These are phyloP conservation scores for Ceraclea dissimilis DNA, from an alignment of 2,888 invertebrate species.

Conservation along the genomic window DNA sequence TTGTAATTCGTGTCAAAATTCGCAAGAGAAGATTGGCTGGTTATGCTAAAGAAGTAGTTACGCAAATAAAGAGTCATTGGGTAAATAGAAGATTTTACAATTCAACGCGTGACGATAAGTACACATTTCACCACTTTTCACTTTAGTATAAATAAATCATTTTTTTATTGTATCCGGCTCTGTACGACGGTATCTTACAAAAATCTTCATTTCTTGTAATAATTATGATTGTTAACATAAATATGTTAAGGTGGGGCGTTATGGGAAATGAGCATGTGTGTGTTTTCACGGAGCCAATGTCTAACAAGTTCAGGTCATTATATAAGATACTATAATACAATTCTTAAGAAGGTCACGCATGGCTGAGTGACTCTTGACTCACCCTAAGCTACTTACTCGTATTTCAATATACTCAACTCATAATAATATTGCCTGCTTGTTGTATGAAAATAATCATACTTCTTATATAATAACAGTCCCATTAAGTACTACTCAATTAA, in stretches of 20 bases:
- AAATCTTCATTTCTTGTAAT: slow-evolving; percentile 1
- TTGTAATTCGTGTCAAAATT: too few species aligned
- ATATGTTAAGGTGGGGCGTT: slow-evolving; percentile 41
- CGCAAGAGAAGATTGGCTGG: too few species aligned
- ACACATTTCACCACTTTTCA: too few species aligned
- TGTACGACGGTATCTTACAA: not conserved
- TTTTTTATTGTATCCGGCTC: not conserved
- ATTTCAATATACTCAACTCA: too few species aligned
- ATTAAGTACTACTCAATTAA: not conserved
- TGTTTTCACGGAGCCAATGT: slow-evolving; percentile 20
- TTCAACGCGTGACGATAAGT: too few species aligned
- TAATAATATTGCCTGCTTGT: too few species aligned
- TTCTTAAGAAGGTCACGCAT: slow-evolving; percentile 21
- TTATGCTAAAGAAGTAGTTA: too few species aligned
- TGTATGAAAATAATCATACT: too few species aligned
- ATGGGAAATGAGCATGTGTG: slow-evolving; percentile 47
- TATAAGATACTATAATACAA: slow-evolving; percentile 17
- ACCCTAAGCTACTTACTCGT: not conserved
- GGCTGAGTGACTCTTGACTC: slow-evolving; percentile 17
- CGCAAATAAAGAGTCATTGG: too few species aligned
- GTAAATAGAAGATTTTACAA: too few species aligned
- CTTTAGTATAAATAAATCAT: too few species aligned
- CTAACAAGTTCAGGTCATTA: slow-evolving; percentile 19
- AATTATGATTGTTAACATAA: not conserved
- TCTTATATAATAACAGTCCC: too few species aligned